These are phyloP conservation scores for Chaetogeoica ovagalla DNA, from an alignment of 2,888 invertebrate species.

Conservation along the genomic window DNA sequence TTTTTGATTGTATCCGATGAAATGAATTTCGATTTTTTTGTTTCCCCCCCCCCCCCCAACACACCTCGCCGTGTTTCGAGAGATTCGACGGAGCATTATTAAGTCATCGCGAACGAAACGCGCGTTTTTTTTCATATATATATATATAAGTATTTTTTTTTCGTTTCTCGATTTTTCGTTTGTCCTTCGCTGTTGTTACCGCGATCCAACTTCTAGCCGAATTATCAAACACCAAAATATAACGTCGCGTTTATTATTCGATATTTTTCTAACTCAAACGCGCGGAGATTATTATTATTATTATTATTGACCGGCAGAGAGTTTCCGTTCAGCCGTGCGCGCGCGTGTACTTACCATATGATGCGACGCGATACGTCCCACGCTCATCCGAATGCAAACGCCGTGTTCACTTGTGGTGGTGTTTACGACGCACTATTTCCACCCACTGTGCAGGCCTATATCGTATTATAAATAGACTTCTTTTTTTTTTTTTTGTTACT, in stretches of 20 bases:
- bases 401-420: not conserved
- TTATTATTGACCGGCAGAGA: not conserved
- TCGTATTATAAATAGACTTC: not conserved
- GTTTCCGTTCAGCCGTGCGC: constrained; percentile 15
- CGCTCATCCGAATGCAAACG: constrained; percentile 27
- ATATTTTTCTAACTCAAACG: not conserved
- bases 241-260: not conserved
- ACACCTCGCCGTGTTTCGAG: no score
- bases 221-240: no score
- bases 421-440: not conserved
- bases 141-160: no score
- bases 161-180: no score
- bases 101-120: no score
- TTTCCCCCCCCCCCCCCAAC: no score
- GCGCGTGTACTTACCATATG: constrained; percentile 35
- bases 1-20: no score
- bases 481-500: not conserved
- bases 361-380: constrained; percentile 17
- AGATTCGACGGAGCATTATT: no score
- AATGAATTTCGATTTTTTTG: no score
- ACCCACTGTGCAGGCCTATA: not conserved
- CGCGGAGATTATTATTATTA: not conserved
- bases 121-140: no score
- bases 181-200: no score
- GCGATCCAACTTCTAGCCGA: no score